Percentiles rank a stretch among this genome's conserved stretches.
Conservation (phyloP, 2,797 vertebrate species). For the Prionace glauca region DNA sequence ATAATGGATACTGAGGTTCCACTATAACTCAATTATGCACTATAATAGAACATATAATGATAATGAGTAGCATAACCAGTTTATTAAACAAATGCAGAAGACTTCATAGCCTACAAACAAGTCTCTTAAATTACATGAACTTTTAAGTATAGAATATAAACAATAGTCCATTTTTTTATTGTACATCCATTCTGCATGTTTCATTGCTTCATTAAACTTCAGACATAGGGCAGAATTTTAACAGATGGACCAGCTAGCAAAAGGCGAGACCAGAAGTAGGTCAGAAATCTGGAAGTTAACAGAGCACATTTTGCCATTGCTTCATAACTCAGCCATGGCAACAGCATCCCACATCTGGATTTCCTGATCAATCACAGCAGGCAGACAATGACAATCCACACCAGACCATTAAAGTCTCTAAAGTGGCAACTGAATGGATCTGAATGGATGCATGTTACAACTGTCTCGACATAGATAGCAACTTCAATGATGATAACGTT, state of each 20-base stretch:
- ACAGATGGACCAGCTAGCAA: not conserved
- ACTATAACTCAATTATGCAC: constrained; percentile 5
- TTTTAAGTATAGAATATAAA: not conserved
- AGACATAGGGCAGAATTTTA: not conserved
- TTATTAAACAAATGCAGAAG: not conserved
- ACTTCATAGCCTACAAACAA: not conserved
- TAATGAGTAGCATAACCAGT: not conserved
- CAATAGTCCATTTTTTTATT: not conserved
- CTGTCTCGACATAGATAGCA: not conserved
- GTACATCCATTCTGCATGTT: not conserved
- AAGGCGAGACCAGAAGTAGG: not conserved
- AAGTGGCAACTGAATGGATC: not conserved
- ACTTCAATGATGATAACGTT: not conserved
- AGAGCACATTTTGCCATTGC: not conserved
- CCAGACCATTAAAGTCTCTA: not conserved
- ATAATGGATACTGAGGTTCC: constrained; percentile 4
- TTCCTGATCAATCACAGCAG: not conserved
- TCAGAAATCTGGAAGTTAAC: not conserved
- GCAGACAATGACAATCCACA: not conserved
- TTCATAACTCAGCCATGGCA: too few relatives aligned
- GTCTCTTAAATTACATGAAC: not conserved
- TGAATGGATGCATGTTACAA: not conserved
- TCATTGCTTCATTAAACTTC: not conserved
- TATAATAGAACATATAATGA: not conserved
- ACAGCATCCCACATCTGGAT: too few relatives aligned